Conservation (phyloP, 2,113 vertebrate species). For the Heterocephalus glaber region DNA sequence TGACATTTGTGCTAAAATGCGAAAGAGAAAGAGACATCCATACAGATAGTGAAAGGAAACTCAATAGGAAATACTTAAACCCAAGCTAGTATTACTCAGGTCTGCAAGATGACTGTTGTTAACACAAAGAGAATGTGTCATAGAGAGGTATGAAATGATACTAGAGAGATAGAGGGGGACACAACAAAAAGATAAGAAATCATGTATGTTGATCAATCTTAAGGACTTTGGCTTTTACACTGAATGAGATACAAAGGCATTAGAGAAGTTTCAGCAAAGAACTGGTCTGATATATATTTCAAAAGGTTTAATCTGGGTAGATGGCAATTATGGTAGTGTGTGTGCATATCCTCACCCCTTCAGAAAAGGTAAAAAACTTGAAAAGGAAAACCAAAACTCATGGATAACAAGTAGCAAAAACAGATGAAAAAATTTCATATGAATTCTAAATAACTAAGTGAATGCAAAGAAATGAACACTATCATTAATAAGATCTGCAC, state of each 20-base stretch:
- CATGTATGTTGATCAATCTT: background rate
- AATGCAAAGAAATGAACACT: background rate
- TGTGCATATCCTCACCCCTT: too few species aligned
- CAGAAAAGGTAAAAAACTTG: background rate
- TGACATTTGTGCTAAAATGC: background rate
- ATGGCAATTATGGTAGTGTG: background rate
- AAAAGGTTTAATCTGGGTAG: background rate
- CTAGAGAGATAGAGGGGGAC: background rate
- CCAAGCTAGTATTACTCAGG: background rate
- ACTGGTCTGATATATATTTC: background rate
- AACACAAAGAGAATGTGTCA: background rate
- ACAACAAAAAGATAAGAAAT: background rate
- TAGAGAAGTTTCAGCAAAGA: background rate
- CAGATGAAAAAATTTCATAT: background rate
- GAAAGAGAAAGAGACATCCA: background rate
- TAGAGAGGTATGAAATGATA: background rate
- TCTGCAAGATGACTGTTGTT: background rate
- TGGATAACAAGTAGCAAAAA: background rate
- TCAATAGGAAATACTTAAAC: background rate
- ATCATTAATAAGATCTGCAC: background rate
- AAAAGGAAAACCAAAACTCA: background rate
- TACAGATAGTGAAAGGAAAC: background rate
- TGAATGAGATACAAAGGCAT: background rate
- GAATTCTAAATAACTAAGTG: background rate
- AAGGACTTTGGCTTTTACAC: too few species aligned